Conservation (phyloP, 1,140 invertebrate species). For the Macrobrachium rosenbergii region DNA sequence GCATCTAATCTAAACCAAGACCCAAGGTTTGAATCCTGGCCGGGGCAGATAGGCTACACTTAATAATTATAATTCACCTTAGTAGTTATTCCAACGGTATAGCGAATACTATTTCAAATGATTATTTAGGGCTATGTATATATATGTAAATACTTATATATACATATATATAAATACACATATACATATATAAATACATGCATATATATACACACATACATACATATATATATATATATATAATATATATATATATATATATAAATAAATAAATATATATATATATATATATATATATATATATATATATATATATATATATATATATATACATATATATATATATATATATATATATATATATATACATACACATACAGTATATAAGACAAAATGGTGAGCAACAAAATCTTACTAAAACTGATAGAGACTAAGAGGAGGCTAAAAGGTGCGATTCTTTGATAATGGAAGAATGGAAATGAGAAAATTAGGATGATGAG, state of each 20-base stretch:
- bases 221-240: not conserved
- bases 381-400: not conserved
- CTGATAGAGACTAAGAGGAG: no score
- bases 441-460: not conserved
- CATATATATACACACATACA: not conserved
- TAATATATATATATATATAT: conserved; percentile 27
- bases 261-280: conserved; percentile 28
- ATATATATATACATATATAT: not conserved
- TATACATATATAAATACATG: not conserved
- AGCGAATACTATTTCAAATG: no score
- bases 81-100: no score
- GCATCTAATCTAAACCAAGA: no score
- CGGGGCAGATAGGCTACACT: no score
- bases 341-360: not conserved
- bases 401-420: not conserved
- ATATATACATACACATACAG: not conserved
- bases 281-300: conserved; percentile 23
- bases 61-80: no score
- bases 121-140: no score
- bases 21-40: no score
- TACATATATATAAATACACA: no score
- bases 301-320: conserved; percentile 16
- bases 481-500: not conserved
- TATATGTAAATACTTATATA: not conserved
- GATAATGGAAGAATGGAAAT: not conserved